phyloP scores from a whole-genome alignment of 2,113 vertebrate species.

The Macquaria australasica region DNA sequence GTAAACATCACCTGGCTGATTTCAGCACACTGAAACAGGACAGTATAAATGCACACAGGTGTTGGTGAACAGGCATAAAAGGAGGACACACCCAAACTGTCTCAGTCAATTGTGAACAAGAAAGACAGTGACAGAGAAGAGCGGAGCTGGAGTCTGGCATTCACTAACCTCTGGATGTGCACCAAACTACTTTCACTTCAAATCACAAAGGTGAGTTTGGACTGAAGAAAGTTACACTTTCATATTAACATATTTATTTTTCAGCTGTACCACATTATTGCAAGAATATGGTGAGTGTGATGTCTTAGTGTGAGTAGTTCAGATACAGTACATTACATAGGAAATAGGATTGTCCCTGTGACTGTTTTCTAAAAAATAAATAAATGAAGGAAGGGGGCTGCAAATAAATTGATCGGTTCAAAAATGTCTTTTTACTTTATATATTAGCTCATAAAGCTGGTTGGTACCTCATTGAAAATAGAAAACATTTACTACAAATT shows the following conservation, averaged over 20 bases:
- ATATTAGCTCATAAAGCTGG: neutral
- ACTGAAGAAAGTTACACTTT: neutral
- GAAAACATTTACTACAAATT: neutral
- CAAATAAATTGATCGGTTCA: neutral
- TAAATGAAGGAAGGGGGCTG: neutral
- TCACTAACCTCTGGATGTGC: constrained; percentile 14
- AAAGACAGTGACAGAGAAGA: neutral
- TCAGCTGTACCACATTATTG: neutral
- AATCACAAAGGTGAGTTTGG: constrained; percentile 61
- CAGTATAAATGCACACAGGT: constrained; percentile 71
- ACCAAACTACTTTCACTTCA: neutral
- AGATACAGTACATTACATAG: neutral
- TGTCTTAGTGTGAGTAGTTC: neutral
- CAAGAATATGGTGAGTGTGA: neutral
- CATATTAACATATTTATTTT: neutral
- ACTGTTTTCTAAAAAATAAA: neutral
- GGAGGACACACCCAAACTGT: constrained; percentile 54
- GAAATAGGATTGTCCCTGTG: neutral
- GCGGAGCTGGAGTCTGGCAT: neutral
- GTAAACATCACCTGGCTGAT: constrained; percentile 73
- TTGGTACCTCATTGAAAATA: neutral
- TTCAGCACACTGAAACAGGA: constrained; percentile 19
- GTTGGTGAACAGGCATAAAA: constrained; percentile 14
- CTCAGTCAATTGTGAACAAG: constrained; percentile 20
- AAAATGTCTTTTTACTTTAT: neutral